phyloP scores from a whole-genome alignment of 2,113 vertebrate genomes.

The Tetraodon nigroviridis region DNA sequence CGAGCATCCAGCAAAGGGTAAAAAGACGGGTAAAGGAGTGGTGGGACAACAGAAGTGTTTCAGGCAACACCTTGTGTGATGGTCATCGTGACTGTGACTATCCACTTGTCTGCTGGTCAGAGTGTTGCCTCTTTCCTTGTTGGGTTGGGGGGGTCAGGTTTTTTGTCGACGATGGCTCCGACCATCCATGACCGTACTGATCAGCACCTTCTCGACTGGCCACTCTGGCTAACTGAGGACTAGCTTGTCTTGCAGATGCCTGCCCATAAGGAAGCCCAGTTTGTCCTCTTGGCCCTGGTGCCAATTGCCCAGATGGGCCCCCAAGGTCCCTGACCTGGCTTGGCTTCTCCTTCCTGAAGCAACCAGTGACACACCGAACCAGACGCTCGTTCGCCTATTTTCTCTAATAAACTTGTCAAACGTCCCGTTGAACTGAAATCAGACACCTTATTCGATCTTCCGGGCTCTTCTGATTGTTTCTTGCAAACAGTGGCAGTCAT shows the following conservation, averaged over 20 bases:
- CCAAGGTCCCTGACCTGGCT: constrained; percentile 64
- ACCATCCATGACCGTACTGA: neutral
- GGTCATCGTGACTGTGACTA: constrained; percentile 49
- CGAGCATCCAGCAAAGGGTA: constrained; percentile 14
- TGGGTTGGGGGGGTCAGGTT: no score
- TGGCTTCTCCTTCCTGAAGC: constrained; percentile 23
- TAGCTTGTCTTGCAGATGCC: constrained; percentile 54
- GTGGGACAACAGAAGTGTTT: constrained; percentile 12
- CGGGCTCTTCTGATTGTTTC: neutral
- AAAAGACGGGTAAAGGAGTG: no score
- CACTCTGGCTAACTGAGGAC: constrained; percentile 35
- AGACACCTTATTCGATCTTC: constrained; percentile 9
- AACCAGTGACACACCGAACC: constrained; percentile 25
- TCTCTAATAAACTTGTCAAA: constrained; percentile 19
- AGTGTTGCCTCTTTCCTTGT: neutral
- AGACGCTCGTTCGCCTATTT: neutral
- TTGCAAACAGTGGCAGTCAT: neutral
- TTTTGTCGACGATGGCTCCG: neutral
- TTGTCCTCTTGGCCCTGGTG: constrained; percentile 33
- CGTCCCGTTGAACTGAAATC: constrained; percentile 39
- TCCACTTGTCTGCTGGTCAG: constrained; percentile 44
- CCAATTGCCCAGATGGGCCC: constrained; percentile 72
- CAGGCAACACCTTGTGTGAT: constrained; percentile 48
- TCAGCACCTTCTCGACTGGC: constrained; percentile 18
- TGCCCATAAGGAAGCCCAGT: constrained; percentile 42